Conservation (phyloP, 1,140 invertebrate genomes). For the Tetranychus urticae region DNA sequence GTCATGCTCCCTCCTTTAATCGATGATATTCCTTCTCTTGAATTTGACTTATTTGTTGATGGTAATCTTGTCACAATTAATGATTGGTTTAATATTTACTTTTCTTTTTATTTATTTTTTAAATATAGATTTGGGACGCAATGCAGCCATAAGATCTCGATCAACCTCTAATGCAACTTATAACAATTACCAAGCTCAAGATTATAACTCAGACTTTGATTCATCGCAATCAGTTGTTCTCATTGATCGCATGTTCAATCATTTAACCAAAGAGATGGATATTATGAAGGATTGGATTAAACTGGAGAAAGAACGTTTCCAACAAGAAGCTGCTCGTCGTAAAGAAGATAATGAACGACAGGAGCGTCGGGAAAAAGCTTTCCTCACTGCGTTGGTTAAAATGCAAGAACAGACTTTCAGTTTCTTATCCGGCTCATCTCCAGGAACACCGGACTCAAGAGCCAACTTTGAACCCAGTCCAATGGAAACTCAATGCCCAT, state of each 20-base stretch:
- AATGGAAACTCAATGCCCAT: too few relatives aligned
- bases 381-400: constrained; percentile 2
- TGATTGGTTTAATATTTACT: too few relatives aligned
- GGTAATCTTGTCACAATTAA: too few relatives aligned
- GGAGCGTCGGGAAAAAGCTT: constrained; percentile 6
- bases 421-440: neutral
- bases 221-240: constrained; percentile 5
- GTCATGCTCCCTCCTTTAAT: too few relatives aligned
- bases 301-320: constrained; percentile 8
- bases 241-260: constrained; percentile 11
- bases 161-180: neutral
- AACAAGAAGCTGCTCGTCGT: constrained; percentile 3
- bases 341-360: constrained; percentile 10
- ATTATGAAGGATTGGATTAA: constrained; percentile 10
- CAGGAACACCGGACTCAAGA: too few relatives aligned
- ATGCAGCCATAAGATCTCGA: neutral
- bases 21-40: too few relatives aligned
- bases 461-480: too few relatives aligned
- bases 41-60: too few relatives aligned
- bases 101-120: neutral
- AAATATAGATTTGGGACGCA: neutral
- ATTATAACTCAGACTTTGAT: neutral
- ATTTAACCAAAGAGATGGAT: constrained; percentile 9
- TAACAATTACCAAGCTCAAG: neutral
- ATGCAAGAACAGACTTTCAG: constrained; percentile 9